A percentile compares a stretch with the other conserved stretches of the same genome.
These are phyloP conservation scores for Cryptocheilus praepositus DNA, from an alignment of 2,888 invertebrate species.

Conservation along the genomic window DNA sequence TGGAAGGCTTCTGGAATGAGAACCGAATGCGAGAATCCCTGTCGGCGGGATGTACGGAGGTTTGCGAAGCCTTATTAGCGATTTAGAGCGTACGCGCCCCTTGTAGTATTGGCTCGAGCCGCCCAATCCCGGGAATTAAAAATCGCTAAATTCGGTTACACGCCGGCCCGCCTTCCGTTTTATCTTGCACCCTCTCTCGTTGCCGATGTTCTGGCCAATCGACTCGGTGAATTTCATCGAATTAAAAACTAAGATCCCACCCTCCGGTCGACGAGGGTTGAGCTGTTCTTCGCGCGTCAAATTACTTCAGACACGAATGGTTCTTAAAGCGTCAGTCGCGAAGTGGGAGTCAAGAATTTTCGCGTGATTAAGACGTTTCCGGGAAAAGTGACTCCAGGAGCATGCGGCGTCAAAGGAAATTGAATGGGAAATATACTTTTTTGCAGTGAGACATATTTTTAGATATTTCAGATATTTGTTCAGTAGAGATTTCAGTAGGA, in stretches of 20 bases:
- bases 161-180: constrained; percentile 49
- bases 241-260: constrained; percentile 45
- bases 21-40: constrained; percentile 56
- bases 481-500: too few species aligned
- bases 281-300: too few species aligned
- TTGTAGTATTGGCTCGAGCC: constrained; percentile 55
- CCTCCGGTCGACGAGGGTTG: too few species aligned
- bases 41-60: constrained; percentile 65
- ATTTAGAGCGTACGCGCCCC: constrained; percentile 60
- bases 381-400: too few species aligned
- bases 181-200: constrained; percentile 36
- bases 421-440: too few species aligned
- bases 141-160: constrained; percentile 71
- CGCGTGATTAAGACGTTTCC: too few species aligned
- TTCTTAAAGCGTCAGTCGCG: too few species aligned
- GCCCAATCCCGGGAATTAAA: constrained; percentile 66
- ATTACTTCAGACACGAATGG: too few species aligned
- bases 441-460: too few species aligned
- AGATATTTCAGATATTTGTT: too few species aligned
- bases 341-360: too few species aligned
- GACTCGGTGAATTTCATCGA: constrained; percentile 42
- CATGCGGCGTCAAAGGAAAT: too few species aligned
- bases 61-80: constrained; percentile 71
- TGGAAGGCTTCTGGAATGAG: constrained; percentile 51
- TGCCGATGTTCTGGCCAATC: constrained; percentile 33